Percentiles rank a stretch among this genome's conserved stretches.
phyloP scores from a whole-genome alignment of 2,797 vertebrate genomes.

The Aulostomus chinensis region DNA sequence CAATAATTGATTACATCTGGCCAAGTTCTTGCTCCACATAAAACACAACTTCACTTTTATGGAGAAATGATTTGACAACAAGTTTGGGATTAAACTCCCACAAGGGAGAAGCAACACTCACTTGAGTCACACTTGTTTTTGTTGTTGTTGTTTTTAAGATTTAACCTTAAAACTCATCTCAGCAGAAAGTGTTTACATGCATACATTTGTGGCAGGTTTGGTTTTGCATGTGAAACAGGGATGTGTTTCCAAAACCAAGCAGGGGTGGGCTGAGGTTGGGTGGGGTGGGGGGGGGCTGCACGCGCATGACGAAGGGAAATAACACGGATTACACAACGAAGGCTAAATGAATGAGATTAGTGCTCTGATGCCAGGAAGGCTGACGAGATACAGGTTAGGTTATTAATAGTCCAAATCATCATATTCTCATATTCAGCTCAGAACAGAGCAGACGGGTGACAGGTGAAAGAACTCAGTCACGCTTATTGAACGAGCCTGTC shows the following conservation, averaged over 20 bases:
- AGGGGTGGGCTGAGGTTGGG: slow-evolving; percentile 9
- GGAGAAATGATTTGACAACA: slow-evolving; percentile 60
- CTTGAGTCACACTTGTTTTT: slow-evolving; percentile 52
- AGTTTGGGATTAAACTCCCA: slow-evolving; percentile 47
- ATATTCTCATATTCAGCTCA: no score
- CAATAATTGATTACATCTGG: slow-evolving; percentile 66
- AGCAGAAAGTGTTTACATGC: slow-evolving; percentile 12
- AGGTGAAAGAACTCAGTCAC: no score
- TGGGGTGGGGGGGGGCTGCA: neutral
- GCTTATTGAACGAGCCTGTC: no score
- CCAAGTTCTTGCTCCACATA: slow-evolving; percentile 39
- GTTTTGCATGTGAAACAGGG: slow-evolving; percentile 38
- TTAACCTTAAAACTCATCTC: neutral
- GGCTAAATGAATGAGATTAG: no score
- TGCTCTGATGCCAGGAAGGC: no score
- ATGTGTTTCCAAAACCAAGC: slow-evolving; percentile 5
- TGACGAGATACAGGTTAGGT: no score
- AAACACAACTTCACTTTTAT: slow-evolving; percentile 73
- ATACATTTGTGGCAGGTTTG: slow-evolving; percentile 29
- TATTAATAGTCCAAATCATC: no score
- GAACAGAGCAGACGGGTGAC: no score
- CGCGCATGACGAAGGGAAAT: no score
- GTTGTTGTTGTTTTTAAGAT: slow-evolving; percentile 16
- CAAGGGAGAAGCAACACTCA: slow-evolving; percentile 34
- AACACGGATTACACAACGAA: no score